Base-by-base conservation (phyloP, 2,113 vertebrate genomes). In the Phalacrocorax pelagicus region DNA sequence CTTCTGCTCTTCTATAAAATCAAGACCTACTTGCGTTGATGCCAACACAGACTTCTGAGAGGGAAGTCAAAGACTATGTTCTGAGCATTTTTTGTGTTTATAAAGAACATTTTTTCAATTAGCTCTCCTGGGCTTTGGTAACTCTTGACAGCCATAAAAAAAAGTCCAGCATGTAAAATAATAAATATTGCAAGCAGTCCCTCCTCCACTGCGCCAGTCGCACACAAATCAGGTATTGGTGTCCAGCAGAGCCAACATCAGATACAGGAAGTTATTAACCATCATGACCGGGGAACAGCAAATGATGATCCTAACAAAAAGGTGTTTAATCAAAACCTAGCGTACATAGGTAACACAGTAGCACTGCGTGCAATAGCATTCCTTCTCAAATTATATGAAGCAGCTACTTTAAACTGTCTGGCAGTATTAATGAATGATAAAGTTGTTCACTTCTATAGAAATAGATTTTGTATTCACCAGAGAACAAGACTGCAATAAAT, bases 1-100 rank as follows among this genome's bases (percentile, higher is more conserved):
- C 75, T 92, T 96, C 93, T 95, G 92, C 51, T 59, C 12, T 71
- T 81, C 22, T 70, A 34, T 94, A 85, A 78, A n/a, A 26, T 49
- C 24, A 29, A 90, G 67, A 83, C 34, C 20, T 75, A 23, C n/a
- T 81, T 81, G 22, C 82, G 34, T 38, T 44, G 66, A 55, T 79
- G 86, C 74, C 91, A 83, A 55, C 16, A 36, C 12, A 52, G 40
- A 55, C 42, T 69, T 84, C 34, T 8, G 47, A 66, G 62, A 18
- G 18, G 44, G 55, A 86, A 12, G 61, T 81, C 81, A 86, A 67
- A 83, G 27, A 61, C 16, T n/a, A 8, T 40, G 8, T 47, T 62
- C 15, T 74, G 61, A 72, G 52, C 54, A 42, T 78, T 97, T 88
- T 81, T 92, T 87, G 20, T 51, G 71, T 58, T 70, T 81, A 34